A percentile compares a stretch with the other conserved stretches of the same genome.
These are phyloP conservation scores for Drosophila setifemur DNA, from an alignment of 1,140 invertebrate species.

Conservation along the genomic window DNA sequence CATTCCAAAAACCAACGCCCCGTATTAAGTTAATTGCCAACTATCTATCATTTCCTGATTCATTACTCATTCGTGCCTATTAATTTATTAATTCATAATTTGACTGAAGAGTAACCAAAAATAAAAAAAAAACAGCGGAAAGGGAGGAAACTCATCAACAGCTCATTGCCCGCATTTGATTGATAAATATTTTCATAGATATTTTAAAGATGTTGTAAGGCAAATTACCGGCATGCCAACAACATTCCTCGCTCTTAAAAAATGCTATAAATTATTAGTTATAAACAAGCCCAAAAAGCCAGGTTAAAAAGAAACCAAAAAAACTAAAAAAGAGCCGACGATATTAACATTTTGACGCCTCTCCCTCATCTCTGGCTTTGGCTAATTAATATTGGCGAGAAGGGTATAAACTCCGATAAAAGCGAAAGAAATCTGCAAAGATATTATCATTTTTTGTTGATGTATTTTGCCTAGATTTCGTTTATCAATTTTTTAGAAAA, in stretches of 20 bases:
- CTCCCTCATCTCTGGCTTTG: slow-evolving; percentile 11
- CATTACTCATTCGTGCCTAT: slow-evolving; percentile 64
- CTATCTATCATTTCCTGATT: slow-evolving; percentile 67
- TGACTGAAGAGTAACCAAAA: slow-evolving; percentile 34
- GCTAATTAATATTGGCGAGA: slow-evolving; percentile 36
- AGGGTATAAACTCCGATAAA: slow-evolving; percentile 11
- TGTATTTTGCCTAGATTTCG: slow-evolving; percentile 43
- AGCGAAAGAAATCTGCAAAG: slow-evolving; percentile 54
- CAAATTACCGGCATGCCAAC: slow-evolving; percentile 43
- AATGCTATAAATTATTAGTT: slow-evolving; percentile 23
- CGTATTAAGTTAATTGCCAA: slow-evolving; percentile 60
- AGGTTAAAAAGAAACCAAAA: slow-evolving; percentile 26
- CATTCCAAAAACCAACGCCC: slow-evolving; percentile 28
- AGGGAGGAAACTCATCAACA: slow-evolving; percentile 13
- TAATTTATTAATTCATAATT: slow-evolving; percentile 72
- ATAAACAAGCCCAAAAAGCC: slow-evolving; percentile 28
- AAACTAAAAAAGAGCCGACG: slow-evolving; percentile 48
- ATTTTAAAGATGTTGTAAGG: slow-evolving; percentile 41
- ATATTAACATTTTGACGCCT: slow-evolving; percentile 57
- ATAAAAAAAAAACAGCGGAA: slow-evolving; percentile 26
- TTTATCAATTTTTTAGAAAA: slow-evolving; percentile 58
- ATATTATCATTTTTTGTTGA: slow-evolving; percentile 37
- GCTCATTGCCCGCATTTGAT: slow-evolving; percentile 51
- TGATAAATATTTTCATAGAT: slow-evolving; percentile 35
- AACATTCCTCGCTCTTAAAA: slow-evolving; percentile 41